These are phyloP conservation scores for Trochalopteron elliotii DNA, from an alignment of 2,113 vertebrate genomes.

Conservation along the genomic window DNA sequence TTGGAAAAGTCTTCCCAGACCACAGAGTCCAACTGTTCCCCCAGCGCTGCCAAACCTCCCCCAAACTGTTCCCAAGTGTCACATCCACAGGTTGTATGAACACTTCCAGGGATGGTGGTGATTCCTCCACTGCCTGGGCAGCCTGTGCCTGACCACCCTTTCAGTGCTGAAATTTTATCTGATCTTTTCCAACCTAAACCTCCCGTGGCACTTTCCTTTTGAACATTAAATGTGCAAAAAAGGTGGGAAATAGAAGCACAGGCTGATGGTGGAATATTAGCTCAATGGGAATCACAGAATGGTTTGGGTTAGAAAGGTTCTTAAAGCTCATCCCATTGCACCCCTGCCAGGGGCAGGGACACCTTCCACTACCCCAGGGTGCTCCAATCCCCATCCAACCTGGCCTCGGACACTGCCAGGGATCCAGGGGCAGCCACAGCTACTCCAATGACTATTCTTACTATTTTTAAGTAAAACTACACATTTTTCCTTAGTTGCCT, in stretches of 20 bases:
- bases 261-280: neutral
- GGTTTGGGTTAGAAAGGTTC: neutral
- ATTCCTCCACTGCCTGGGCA: neutral
- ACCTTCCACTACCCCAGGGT: neutral
- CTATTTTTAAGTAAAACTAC: neutral
- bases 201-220: neutral
- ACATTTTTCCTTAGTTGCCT: neutral
- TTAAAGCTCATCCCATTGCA: neutral
- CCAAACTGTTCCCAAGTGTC: neutral
- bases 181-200: neutral
- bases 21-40: accelerated
- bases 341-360: neutral
- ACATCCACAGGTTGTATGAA: neutral
- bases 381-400: neutral
- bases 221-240: neutral
- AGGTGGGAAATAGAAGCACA: neutral
- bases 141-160: neutral
- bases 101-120: neutral
- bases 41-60: neutral
- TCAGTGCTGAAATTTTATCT: neutral
- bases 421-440: neutral
- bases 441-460: neutral
- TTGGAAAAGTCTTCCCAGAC: neutral
- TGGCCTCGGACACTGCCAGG: neutral
- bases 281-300: neutral